Evolutionary conservation across 2,888 invertebrate genomes (phyloP).

Genomic region (Caenorhabditis angaria): DNA sequence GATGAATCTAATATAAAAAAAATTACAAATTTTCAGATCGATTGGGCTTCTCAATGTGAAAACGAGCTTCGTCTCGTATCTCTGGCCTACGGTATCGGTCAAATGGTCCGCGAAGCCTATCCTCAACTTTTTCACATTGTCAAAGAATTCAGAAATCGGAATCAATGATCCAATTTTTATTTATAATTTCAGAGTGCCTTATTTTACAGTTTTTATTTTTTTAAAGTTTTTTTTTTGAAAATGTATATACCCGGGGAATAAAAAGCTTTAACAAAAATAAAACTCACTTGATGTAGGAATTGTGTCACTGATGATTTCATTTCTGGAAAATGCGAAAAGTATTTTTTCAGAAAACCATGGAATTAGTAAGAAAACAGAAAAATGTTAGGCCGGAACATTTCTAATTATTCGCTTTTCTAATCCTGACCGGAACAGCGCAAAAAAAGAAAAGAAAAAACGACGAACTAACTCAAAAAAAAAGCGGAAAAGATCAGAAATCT

Average conservation of each 20-base stretch:
- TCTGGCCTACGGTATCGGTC: slow-evolving; percentile 64
- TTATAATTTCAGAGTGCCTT: neutral
- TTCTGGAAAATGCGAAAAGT: neutral
- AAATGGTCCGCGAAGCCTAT: slow-evolving; percentile 67
- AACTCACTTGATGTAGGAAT: slow-evolving; percentile 46
- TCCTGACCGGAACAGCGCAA: neutral
- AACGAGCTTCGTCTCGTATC: slow-evolving; percentile 65
- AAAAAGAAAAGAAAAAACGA: neutral
- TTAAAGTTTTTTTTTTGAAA: neutral
- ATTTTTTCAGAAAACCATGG: neutral
- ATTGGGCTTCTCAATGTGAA: slow-evolving; percentile 60
- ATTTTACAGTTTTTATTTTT: slow-evolving; percentile 5
- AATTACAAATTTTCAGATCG: slow-evolving; percentile 42
- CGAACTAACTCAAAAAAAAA: neutral
- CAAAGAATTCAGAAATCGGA: slow-evolving; percentile 53
- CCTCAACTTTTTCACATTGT: slow-evolving; percentile 66
- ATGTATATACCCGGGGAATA: neutral
- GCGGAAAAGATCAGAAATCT: neutral
- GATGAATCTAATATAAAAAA: neutral
- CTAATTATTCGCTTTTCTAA: slow-evolving; percentile 4
- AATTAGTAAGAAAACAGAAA: neutral
- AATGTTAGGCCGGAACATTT: slow-evolving; percentile 1
- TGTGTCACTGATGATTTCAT: slow-evolving; percentile 53
- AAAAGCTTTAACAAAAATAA: neutral
- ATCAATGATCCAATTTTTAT: slow-evolving; percentile 17